Percentiles rank a stretch among this genome's conserved stretches.
Evolutionary conservation across 2,113 vertebrate genomes (phyloP).

Genomic region (Sturnira hondurensis): DNA sequence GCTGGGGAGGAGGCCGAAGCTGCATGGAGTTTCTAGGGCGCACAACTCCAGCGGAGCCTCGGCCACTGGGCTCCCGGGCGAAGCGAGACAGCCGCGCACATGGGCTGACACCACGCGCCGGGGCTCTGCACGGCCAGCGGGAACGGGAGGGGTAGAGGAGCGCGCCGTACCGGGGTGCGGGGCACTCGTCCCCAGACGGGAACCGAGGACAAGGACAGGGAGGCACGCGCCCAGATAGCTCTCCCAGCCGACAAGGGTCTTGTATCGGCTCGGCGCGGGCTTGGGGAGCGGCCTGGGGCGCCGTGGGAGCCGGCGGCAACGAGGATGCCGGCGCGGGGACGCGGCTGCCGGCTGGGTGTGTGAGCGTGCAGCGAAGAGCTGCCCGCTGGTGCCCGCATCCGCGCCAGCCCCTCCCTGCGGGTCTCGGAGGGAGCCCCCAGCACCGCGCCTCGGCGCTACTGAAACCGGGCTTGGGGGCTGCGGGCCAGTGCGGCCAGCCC

Average conservation of each 20-base stretch:
- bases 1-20: conserved; percentile 55
- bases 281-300: conserved; percentile 63
- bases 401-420: conserved; percentile 58
- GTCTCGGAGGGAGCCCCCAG: conserved; percentile 42
- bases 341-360: conserved; percentile 57
- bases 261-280: conserved; percentile 32
- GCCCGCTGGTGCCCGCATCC: conserved; percentile 43
- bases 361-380: conserved; percentile 57
- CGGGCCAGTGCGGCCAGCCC: conserved; percentile 26
- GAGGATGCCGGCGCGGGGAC: conserved; percentile 61
- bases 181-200: conserved; percentile 66
- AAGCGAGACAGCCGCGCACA: conserved; percentile 69
- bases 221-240: conserved; percentile 50
- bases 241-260: conserved; percentile 53
- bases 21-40: conserved; percentile 73
- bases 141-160: conserved; percentile 63
- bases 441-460: conserved; percentile 34
- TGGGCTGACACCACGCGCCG: conserved; percentile 70
- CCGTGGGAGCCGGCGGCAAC: conserved; percentile 59
- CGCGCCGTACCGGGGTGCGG: conserved; percentile 65
- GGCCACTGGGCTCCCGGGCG: conserved; percentile 63
- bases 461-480: conserved; percentile 52
- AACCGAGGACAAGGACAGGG: conserved; percentile 65
- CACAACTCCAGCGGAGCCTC: conserved; percentile 71
- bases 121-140: conserved; percentile 60